A percentile compares a stretch with the other conserved stretches of the same genome.
phyloP scores from a whole-genome alignment of 2,113 vertebrate species.

The Melanostigma gelatinosum region DNA sequence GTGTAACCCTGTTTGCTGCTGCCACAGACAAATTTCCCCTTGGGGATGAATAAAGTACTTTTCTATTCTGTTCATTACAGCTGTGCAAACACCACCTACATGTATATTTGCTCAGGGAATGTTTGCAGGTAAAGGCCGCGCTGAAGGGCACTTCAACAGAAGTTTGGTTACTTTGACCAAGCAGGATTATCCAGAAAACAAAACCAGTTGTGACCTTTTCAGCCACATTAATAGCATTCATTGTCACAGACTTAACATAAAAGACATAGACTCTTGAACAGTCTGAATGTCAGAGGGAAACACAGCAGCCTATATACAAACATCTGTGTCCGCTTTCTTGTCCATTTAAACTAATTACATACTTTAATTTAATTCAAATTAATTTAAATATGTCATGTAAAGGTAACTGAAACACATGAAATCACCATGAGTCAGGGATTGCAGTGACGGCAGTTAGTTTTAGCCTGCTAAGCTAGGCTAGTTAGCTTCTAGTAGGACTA shows the following conservation, averaged over 20 bases:
- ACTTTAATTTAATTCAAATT: not conserved
- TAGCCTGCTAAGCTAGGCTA: not conserved
- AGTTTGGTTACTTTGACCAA: not conserved
- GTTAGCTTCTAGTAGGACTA: not conserved
- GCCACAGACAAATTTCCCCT: too few relatives aligned
- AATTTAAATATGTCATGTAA: not conserved
- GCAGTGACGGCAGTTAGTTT: not conserved
- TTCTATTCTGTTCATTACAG: not conserved
- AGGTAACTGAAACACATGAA: not conserved
- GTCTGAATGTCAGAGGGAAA: not conserved
- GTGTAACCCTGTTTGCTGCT: too few relatives aligned
- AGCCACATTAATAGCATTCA: not conserved
- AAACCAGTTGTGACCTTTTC: too few relatives aligned
- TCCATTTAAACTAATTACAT: not conserved
- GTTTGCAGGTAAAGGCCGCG: slow-evolving; percentile 20
- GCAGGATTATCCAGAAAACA: not conserved
- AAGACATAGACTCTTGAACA: too few relatives aligned
- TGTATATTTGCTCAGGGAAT: slow-evolving; percentile 31
- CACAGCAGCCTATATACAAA: not conserved
- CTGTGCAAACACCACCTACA: not conserved
- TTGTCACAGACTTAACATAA: not conserved
- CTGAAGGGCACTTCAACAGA: not conserved
- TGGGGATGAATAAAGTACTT: too few relatives aligned
- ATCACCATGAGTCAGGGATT: too few relatives aligned
- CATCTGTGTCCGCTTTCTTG: not conserved